Base-by-base conservation (phyloP, 2,113 vertebrate genomes). In the Isichthys henryi region DNA sequence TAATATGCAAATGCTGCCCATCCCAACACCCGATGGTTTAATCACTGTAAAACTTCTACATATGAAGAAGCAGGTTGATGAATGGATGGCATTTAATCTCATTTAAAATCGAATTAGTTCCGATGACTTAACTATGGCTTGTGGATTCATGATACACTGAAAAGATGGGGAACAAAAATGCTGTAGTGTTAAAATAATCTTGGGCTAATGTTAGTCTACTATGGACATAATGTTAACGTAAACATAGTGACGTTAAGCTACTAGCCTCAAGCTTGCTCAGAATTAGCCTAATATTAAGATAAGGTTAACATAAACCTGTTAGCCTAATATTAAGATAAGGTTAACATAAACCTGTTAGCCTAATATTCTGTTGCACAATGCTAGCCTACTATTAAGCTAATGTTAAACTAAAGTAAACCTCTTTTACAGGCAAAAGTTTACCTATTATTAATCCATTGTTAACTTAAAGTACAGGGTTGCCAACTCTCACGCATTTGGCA, bases 1-100 rank as follows among this genome's bases (percentile, higher is more conserved):
- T 88, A 53, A 74, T 89, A 88, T 91, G 89, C 89, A 88, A 88
- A 90, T 86, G 39, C 2, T 50, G 23, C 43, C 82, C 70, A 89
- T 89, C 52, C 84, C 84, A 87, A 53, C 50, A 27, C 70, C 11
- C 62, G 52, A 31, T 77, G 48, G 82, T 56, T 91, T 90, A 88
- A 90, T 91, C 77, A 91, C 88, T 88, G 87, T n/a, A 58, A 49
- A 88, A 77, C 66, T 85, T 45, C 74, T 39, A 39, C 48, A 88
- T 88, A 10, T 50, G 48, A 58, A 86, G 35, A 74, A 86, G 74
- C 88, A 91, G 90, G 43, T 62, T 91, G 90, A 91, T 70, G 53
- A 84, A 91, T 89, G 53, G 80, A 39, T 66, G 77, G 70, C 43
- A 31, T n/a, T 70, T 85, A 53, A 88, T 85, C 19, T 46, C 66